These are phyloP conservation scores for Musca vetustissima DNA, from an alignment of 1,140 invertebrate genomes.

Conservation along the genomic window DNA sequence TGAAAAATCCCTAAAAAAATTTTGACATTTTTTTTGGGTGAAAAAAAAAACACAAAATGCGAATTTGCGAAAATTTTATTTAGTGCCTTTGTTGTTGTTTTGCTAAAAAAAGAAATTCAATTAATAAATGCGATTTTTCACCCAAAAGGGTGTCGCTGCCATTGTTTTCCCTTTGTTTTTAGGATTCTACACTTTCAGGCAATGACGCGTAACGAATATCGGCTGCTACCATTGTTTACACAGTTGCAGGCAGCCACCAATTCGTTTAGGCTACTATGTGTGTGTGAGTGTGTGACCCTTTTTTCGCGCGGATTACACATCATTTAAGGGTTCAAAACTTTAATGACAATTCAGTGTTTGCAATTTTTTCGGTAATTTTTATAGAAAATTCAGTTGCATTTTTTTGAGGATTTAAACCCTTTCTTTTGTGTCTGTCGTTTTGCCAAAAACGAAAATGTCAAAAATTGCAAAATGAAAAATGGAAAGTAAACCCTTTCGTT, in stretches of 20 bases:
- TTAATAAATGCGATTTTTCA: slow-evolving; percentile 48
- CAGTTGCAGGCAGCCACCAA: too few relatives aligned
- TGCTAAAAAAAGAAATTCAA: neutral
- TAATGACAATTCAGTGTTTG: slow-evolving; percentile 11
- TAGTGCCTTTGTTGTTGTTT: too few relatives aligned
- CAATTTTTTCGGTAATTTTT: slow-evolving; percentile 13
- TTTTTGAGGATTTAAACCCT: neutral
- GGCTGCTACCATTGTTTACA: slow-evolving; percentile 32
- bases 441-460: slow-evolving; percentile 39
- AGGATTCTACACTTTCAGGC: slow-evolving; percentile 1
- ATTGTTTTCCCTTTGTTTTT: slow-evolving; percentile 4
- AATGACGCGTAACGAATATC: slow-evolving; percentile 32
- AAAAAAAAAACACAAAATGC: slow-evolving; percentile 1
- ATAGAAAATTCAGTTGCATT: neutral
- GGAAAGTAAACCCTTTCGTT: slow-evolving; percentile 19
- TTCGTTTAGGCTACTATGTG: too few relatives aligned
- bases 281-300: slow-evolving; percentile 6
- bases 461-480: slow-evolving; percentile 31
- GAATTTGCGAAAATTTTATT: neutral
- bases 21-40: neutral
- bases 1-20: slow-evolving; percentile 22
- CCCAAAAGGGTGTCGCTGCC: slow-evolving; percentile 25
- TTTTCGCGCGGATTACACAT: slow-evolving; percentile 11
- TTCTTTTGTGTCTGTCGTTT: slow-evolving; percentile 3
- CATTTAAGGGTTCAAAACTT: slow-evolving; percentile 19